Conservation (phyloP, 2,113 vertebrate genomes). For the Seriola aureovittata region DNA sequence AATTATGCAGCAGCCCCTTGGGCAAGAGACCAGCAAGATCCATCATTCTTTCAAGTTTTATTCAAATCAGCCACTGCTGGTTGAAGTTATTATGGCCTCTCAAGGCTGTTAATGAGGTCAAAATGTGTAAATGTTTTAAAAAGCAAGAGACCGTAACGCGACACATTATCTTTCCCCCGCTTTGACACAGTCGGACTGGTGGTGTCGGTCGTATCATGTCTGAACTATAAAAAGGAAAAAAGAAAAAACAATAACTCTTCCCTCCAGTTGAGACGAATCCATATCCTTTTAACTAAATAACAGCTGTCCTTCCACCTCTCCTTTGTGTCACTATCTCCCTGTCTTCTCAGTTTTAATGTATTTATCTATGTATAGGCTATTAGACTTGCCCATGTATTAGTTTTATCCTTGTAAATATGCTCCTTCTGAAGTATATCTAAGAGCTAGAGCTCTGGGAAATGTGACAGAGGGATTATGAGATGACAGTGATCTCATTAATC, state of each 20-base stretch:
- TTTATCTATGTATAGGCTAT: not conserved
- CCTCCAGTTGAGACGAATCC: not conserved
- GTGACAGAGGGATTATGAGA: constrained; percentile 4
- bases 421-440: constrained; percentile 10
- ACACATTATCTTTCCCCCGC: not conserved
- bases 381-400: not conserved
- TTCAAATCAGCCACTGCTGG: not conserved
- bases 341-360: not conserved
- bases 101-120: constrained; percentile 7
- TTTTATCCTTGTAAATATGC: constrained; percentile 14
- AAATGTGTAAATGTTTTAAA: not conserved
- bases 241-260: not conserved
- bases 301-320: not conserved
- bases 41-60: constrained; percentile 8
- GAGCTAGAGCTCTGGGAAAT: not conserved
- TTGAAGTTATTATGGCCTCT: constrained; percentile 15
- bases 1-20: constrained; percentile 21
- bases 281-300: not conserved
- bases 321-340: not conserved
- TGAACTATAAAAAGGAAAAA: not conserved
- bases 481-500: constrained; percentile 17
- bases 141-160: not conserved
- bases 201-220: not conserved
- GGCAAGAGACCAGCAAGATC: not conserved
- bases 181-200: not conserved